phyloP scores from a whole-genome alignment of 2,113 vertebrate species.

The Stigmatopora argus region DNA sequence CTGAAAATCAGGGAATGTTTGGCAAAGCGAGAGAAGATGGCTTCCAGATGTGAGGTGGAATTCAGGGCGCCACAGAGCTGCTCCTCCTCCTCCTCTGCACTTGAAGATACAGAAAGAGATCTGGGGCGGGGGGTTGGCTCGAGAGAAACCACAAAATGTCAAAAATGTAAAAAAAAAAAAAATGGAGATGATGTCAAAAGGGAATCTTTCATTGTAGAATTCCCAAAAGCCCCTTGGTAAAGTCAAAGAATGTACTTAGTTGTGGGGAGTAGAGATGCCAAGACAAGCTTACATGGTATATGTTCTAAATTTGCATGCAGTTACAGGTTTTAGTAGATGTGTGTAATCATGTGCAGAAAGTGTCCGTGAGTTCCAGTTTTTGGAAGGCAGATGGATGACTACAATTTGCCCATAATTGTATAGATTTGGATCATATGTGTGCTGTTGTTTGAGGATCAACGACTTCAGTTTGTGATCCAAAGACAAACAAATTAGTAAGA shows the following conservation, averaged over 20 bases:
- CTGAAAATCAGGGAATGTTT: slow-evolving; percentile 24
- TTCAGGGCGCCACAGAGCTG: slow-evolving; percentile 50
- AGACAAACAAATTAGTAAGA: not conserved
- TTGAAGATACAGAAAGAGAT: slow-evolving; percentile 21
- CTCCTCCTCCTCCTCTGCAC: slow-evolving; percentile 16
- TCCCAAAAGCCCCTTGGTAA: not conserved
- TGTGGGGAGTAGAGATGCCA: not conserved
- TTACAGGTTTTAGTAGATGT: not conserved
- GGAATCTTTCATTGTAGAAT: not conserved
- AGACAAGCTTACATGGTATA: not conserved
- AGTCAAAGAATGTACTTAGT: not conserved
- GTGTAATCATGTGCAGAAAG: not conserved
- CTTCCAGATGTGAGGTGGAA: slow-evolving; percentile 76
- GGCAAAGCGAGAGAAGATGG: slow-evolving; percentile 53
- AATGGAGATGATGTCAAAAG: slow-evolving; percentile 24
- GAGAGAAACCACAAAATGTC: slow-evolving; percentile 28
- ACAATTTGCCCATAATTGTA: not conserved
- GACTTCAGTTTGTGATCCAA: not conserved
- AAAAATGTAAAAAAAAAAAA: slow-evolving; percentile 25
- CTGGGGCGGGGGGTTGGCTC: slow-evolving; percentile 31
- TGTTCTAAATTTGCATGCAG: not conserved
- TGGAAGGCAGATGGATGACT: not conserved
- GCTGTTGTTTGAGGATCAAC: not conserved
- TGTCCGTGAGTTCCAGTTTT: not conserved
- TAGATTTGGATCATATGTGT: not conserved